These are phyloP conservation scores for Apis laboriosa DNA, from an alignment of 1,140 invertebrate genomes.

Conservation along the genomic window DNA sequence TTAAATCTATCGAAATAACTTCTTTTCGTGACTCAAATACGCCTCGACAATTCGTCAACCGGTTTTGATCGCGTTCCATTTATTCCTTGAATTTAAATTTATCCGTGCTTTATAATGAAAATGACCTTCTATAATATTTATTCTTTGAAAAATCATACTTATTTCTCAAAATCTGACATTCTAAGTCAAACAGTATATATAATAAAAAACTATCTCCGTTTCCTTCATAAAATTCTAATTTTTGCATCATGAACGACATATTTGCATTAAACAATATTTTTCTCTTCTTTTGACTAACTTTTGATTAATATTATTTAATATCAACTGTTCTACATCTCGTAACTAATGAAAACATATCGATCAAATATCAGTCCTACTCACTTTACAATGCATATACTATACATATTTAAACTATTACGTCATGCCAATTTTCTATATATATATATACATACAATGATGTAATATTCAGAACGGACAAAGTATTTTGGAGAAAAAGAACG, in stretches of 20 bases:
- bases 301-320: neutral
- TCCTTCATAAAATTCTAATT: neutral
- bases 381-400: neutral
- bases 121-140: neutral
- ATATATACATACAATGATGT: neutral
- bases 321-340: neutral
- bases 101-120: conserved; percentile 16
- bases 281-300: neutral
- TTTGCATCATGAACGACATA: neutral
- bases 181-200: too few relatives aligned
- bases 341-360: neutral
- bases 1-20: conserved; percentile 30
- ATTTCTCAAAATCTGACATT: neutral
- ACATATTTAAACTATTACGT: neutral
- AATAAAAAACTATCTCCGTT: neutral
- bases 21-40: conserved; percentile 35
- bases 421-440: neutral
- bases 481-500: neutral
- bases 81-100: conserved; percentile 36
- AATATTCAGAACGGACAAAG: neutral
- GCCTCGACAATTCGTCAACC: conserved; percentile 50
- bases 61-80: conserved; percentile 52
- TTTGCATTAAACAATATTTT: neutral
- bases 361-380: neutral
- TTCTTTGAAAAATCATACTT: neutral